Evolutionary conservation across 2,888 invertebrate species (phyloP).

Genomic region (Drosophila macrospina): DNA sequence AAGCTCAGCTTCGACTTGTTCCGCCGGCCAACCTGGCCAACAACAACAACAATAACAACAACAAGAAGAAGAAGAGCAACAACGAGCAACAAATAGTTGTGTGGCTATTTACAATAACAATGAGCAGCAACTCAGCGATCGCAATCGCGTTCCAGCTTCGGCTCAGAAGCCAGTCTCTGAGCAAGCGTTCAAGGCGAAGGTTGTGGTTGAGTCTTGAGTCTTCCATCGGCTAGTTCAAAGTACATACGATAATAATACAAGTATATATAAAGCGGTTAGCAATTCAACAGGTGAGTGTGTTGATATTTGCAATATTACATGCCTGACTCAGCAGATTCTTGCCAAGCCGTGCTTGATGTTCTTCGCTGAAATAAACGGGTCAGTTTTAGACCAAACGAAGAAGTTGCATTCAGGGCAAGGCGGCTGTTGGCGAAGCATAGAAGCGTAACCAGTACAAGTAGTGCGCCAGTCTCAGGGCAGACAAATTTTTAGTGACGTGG

Average conservation of each 20-base stretch:
- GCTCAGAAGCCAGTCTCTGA: constrained; percentile 71
- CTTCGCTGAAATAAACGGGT: constrained; percentile 56
- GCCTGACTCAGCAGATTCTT: constrained; percentile 48
- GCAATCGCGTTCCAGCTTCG: constrained; percentile 50
- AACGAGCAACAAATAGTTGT: too few relatives aligned
- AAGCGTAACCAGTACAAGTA: constrained; percentile 69
- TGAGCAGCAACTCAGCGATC: constrained; percentile 38
- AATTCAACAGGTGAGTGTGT: constrained; percentile 63
- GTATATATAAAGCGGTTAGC: constrained; percentile 33
- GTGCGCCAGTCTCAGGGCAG: constrained; percentile 43
- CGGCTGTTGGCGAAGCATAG: constrained; percentile 32
- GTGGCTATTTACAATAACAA: constrained; percentile 56
- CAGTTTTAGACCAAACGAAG: constrained; percentile 48
- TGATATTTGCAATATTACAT: constrained; percentile 23
- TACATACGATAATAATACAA: constrained; percentile 45
- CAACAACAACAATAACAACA: constrained; percentile 33
- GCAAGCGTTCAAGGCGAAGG: constrained; percentile 84
- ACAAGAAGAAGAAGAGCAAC: too few relatives aligned
- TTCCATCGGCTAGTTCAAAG: constrained; percentile 54
- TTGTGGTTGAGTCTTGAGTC: constrained; percentile 62
- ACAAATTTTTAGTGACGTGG: constrained; percentile 72
- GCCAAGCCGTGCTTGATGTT: neutral
- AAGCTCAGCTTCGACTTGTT: constrained; percentile 62
- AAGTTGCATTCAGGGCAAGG: constrained; percentile 46
- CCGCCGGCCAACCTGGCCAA: constrained; percentile 49